Conservation (phyloP, 2,113 vertebrate species). For the Erythrolamprus reginae region DNA sequence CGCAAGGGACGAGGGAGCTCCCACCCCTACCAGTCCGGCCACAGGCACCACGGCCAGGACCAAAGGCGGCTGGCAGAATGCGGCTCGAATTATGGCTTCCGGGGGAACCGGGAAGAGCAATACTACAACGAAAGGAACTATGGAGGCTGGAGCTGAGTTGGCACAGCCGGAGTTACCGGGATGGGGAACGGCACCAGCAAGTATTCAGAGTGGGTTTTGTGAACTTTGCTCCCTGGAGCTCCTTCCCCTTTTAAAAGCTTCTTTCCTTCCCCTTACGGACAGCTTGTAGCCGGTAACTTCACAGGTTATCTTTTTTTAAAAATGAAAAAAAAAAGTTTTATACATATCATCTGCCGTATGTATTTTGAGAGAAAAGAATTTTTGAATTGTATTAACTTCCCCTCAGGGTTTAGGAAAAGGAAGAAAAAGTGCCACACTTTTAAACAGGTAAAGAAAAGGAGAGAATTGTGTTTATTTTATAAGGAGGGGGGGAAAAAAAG, state of each 20-base stretch:
- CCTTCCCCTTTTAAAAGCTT: neutral
- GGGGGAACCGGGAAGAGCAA: slow-evolving; percentile 59
- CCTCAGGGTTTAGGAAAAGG: slow-evolving; percentile 45
- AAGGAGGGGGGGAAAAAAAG: neutral
- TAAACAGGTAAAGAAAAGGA: neutral
- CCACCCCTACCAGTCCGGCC: slow-evolving; percentile 63
- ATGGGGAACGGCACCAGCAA: slow-evolving; percentile 70
- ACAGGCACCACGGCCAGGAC: slow-evolving; percentile 61
- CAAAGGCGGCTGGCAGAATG: slow-evolving; percentile 54
- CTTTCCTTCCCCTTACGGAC: neutral
- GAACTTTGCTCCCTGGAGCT: neutral
- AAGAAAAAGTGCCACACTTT: slow-evolving; percentile 8
- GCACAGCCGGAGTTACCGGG: slow-evolving; percentile 63
- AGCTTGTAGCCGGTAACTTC: slow-evolving; percentile 18
- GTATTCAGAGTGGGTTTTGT: rapidly evolving
- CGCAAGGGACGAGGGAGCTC: slow-evolving; percentile 61
- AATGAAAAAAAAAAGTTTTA: neutral
- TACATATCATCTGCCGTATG: slow-evolving; percentile 4
- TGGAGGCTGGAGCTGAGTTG: slow-evolving; percentile 69
- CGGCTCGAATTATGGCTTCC: slow-evolving; percentile 51
- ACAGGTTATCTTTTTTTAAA: slow-evolving; percentile 18
- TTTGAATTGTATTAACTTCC: slow-evolving; percentile 23
- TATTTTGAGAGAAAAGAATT: neutral
- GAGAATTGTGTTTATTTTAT: slow-evolving; percentile 29
- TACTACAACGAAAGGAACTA: slow-evolving; percentile 67